Evolutionary conservation across 2,797 vertebrate species (phyloP), one percentile per base, ranked within the genome.

Genomic region (Capromys pilorides): DNA sequence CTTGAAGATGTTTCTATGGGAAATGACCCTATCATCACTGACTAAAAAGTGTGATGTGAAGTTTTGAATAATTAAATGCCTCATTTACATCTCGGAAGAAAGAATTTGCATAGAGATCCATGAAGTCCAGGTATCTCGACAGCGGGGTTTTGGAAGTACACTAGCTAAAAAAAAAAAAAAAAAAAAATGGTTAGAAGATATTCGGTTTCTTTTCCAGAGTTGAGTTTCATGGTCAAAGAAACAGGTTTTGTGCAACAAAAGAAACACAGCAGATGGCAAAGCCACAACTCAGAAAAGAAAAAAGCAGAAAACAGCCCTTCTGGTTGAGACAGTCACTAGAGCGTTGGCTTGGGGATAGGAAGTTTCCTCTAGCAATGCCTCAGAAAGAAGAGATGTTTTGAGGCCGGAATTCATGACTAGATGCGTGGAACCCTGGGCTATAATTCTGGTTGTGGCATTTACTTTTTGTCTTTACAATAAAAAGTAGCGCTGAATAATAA

Each of bases 191-290:
- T 77, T 75, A 19, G 69, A 93, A 81, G 28, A 64, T 92, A 96
- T 77, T 69, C 41, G 73, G 6, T 95, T 95, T 96, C 71, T 89
- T 96, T 86, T 78, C 14, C 77, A 96, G 79, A 88, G 41, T 87
- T 97, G 31, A 54, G 61, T 90, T 96, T 96, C 91, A 95, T 95
- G 87, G 89, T 96, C 90, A 93, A 81, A 94, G 41, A 96, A 95
- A 92, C 59, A 78, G 95, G 71, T 86, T 97, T 95, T 97, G 81
- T 93, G 75, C 73, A 96, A 92, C 66, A 85, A 94, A 81, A 91
- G 28, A 96, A 94, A 86, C 77, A 88, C 18, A 96, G 94, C 96
- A 97, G 96, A 97, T 97, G 96, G 93, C 83, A 97, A 97, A 97
- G 88, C 94, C 97, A 96, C 96, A 97, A 66, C 88, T 96, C 67